A percentile compares a stretch with the other conserved stretches of the same genome.
These are phyloP conservation scores for Leptoteleia sp. DNA, from an alignment of 1,140 invertebrate species.

Conservation along the genomic window DNA sequence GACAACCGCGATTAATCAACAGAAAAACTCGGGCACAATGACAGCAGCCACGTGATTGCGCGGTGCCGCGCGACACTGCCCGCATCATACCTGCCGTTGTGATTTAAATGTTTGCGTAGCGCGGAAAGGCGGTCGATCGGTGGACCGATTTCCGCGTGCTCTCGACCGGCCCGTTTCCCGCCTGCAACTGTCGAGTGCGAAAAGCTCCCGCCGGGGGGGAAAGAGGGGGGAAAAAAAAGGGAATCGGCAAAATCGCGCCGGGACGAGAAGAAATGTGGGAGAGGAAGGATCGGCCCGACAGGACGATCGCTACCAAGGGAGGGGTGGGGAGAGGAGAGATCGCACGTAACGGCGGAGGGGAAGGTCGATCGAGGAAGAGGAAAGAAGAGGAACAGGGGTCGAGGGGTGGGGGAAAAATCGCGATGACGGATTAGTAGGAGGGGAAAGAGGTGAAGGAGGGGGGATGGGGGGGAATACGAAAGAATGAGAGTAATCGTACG, in stretches of 20 bases:
- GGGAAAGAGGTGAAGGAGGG: slow-evolving; percentile 3
- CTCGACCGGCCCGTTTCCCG: slow-evolving; percentile 36
- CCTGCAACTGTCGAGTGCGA: slow-evolving; percentile 35
- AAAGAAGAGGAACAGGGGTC: slow-evolving; percentile 31
- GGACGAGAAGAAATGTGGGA: too few species aligned
- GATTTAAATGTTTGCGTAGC: slow-evolving; percentile 1
- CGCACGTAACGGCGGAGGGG: too few species aligned
- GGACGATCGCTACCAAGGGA: too few species aligned
- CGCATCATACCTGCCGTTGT: slow-evolving; percentile 21
- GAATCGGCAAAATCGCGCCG: slow-evolving; percentile 28
- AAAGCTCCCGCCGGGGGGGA: slow-evolving; percentile 16
- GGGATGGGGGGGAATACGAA: slow-evolving; percentile 15
- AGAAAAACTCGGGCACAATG: too few species aligned
- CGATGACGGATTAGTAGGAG: slow-evolving; percentile 4
- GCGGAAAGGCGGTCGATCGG: slow-evolving; percentile 31
- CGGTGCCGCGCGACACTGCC: too few species aligned
- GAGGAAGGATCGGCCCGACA: too few species aligned
- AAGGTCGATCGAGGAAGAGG: too few species aligned
- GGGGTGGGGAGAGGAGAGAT: too few species aligned
- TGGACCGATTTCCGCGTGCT: slow-evolving; percentile 46
- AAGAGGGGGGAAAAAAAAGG: slow-evolving; percentile 10
- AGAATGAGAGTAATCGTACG: slow-evolving; percentile 23
- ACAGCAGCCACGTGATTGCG: too few species aligned
- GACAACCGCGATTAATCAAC: too few species aligned
- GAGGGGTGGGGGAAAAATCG: slow-evolving; percentile 28